A percentile compares a stretch with the other conserved stretches of the same genome.
Conservation (phyloP, 2,113 vertebrate genomes). For the Calcarius ornatus region DNA sequence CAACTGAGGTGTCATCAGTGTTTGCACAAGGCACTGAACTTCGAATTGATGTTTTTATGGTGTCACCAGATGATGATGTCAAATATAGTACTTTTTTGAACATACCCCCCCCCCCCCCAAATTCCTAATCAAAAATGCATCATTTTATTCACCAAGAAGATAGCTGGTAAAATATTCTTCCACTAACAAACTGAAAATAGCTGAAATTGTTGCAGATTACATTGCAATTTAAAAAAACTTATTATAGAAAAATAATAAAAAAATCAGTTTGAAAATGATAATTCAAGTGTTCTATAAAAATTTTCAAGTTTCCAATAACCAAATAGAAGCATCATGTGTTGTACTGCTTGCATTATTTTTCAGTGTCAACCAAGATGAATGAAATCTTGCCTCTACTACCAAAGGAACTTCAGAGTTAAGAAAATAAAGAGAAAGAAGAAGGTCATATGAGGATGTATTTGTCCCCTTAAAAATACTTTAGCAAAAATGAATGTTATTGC, state of each 20-base stretch:
- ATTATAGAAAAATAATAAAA: background rate
- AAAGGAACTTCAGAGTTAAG: background rate
- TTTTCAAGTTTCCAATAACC: background rate
- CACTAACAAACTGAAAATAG: background rate
- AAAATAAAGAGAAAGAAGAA: background rate
- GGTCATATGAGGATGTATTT: background rate
- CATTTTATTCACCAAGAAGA: background rate
- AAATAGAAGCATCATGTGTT: background rate
- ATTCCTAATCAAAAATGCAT: background rate
- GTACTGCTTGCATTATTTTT: background rate
- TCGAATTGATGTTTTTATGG: background rate
- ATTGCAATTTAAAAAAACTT: background rate
- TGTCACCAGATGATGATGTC: background rate
- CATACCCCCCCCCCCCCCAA: fast-evolving
- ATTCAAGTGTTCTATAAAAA: background rate
- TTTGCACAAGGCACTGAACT: background rate
- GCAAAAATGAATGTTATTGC: background rate
- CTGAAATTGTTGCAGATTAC: background rate
- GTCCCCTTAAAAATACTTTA: background rate
- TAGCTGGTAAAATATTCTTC: background rate
- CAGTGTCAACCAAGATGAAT: background rate
- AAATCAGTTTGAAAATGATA: background rate
- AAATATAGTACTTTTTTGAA: background rate
- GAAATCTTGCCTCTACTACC: background rate
- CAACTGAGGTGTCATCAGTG: background rate